Conservation (phyloP, 2,797 vertebrate species). For the Cyclopterus lumpus region DNA sequence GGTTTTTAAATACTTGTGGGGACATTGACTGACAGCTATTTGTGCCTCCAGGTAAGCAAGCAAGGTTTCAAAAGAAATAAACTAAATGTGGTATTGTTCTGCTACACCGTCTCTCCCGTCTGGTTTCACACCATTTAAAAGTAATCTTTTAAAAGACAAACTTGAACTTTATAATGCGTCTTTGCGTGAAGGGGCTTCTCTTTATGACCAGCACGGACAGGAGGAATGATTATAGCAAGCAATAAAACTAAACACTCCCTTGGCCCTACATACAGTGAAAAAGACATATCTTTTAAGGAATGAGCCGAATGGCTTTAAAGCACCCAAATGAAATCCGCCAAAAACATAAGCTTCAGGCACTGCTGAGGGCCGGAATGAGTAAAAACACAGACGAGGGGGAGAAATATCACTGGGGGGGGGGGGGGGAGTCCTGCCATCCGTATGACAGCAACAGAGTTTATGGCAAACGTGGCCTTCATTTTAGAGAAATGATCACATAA, state of each 20-base stretch:
- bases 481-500: background rate
- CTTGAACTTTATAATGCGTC: background rate
- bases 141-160: too few species aligned
- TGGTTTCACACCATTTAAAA: background rate
- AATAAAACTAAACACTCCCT: background rate
- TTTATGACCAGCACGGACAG: background rate
- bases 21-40: background rate
- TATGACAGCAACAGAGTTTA: constrained; percentile 5
- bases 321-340: constrained; percentile 8
- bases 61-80: background rate
- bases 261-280: background rate
- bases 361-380: constrained; percentile 11
- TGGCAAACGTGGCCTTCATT: constrained; percentile 8
- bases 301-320: constrained; percentile 9
- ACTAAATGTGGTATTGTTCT: too few species aligned
- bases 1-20: background rate
- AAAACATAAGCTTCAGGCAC: constrained; percentile 27
- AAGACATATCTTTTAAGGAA: constrained; percentile 3
- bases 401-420: background rate
- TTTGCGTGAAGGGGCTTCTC: background rate
- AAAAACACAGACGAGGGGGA: constrained; percentile 12
- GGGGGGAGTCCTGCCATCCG: background rate
- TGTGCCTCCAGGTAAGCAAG: background rate
- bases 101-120: background rate
- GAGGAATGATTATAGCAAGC: background rate